Evolutionary conservation across 2,113 vertebrate species (phyloP).

Genomic region (Anser cygnoides): DNA sequence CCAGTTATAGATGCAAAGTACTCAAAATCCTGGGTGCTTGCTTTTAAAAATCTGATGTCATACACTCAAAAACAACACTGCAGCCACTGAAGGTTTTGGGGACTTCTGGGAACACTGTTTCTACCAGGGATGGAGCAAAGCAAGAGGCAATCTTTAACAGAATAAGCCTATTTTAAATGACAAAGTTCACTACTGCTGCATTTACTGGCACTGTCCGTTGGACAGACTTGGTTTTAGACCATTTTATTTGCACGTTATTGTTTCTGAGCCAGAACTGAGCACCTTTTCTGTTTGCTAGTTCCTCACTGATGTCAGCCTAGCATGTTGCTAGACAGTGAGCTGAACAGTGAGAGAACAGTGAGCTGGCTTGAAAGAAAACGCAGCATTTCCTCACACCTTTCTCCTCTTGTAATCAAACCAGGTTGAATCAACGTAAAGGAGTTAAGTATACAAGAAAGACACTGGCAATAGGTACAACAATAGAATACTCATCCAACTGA

Average conservation of each 20-base stretch:
- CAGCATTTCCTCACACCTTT: background rate
- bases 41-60: background rate
- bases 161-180: background rate
- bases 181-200: background rate
- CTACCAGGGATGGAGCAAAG: background rate
- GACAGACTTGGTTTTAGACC: background rate
- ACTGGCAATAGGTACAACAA: background rate
- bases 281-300: background rate
- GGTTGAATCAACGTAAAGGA: background rate
- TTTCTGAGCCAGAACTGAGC: background rate
- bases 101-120: background rate
- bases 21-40: background rate
- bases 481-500: background rate
- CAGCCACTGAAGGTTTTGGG: background rate
- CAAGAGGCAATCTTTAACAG: background rate
- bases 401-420: background rate
- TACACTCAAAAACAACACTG: background rate
- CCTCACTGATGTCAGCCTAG: background rate
- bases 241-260: background rate
- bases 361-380: background rate
- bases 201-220: background rate
- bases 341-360: background rate
- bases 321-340: background rate
- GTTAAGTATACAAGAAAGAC: background rate
- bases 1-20: slow-evolving; percentile 19